phyloP scores from a whole-genome alignment of 37 sponge, comb jelly and placozoan species.

The Bolinopsis microptera region DNA sequence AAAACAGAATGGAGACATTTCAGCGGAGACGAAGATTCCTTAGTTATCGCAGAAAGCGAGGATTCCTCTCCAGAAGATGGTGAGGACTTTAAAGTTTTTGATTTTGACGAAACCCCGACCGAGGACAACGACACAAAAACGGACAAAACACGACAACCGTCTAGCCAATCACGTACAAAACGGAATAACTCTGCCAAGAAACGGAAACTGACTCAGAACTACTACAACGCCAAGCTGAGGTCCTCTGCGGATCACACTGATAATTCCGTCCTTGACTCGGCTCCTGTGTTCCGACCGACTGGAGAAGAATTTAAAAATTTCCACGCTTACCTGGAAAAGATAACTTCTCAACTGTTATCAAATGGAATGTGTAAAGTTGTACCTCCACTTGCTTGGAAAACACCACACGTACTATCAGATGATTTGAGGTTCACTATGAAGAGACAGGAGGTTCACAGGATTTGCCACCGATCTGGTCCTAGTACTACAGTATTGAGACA shows the following conservation, averaged over 20 bases:
- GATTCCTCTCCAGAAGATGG: slow-evolving; percentile 9
- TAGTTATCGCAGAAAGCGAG: slow-evolving; percentile 46
- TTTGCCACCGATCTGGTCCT: slow-evolving; percentile 8
- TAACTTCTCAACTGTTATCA: neutral
- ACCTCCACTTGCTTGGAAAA: slow-evolving; percentile 25
- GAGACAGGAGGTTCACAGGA: slow-evolving; percentile 10
- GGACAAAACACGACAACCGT: neutral
- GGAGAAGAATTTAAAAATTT: slow-evolving; percentile 45
- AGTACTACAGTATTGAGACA: slow-evolving; percentile 6
- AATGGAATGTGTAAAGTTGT: slow-evolving; percentile 21
- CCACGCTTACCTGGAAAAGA: slow-evolving; percentile 37
- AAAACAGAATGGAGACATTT: neutral
- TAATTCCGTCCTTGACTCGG: slow-evolving; percentile 5
- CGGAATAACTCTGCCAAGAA: neutral
- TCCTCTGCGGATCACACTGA: neutral
- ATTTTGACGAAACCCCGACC: neutral
- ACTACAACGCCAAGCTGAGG: neutral
- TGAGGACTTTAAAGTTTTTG: slow-evolving; percentile 46
- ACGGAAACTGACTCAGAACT: slow-evolving; percentile 1
- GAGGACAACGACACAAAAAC: neutral
- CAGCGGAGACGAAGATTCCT: slow-evolving; percentile 2
- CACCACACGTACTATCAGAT: neutral
- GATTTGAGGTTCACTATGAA: neutral
- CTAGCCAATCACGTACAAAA: neutral
- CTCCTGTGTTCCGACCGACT: neutral